Percentiles rank a stretch among this genome's conserved stretches.
These are phyloP conservation scores for Zosterops borbonicus DNA, from an alignment of 2,113 vertebrate genomes.

Conservation along the genomic window DNA sequence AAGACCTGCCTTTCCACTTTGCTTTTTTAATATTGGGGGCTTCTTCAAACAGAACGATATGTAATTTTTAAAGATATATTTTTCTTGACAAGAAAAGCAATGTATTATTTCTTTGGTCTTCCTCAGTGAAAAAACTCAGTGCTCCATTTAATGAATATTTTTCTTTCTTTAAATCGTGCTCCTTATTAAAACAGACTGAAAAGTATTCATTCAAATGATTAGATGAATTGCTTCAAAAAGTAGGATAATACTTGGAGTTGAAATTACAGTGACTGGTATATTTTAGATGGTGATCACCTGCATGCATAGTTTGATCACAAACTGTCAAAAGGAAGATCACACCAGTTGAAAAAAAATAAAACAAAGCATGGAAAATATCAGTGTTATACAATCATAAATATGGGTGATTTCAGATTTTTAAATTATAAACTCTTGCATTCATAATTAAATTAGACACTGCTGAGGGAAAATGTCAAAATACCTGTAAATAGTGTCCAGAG, in stretches of 20 bases:
- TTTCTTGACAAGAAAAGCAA: neutral
- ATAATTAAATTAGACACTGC: neutral
- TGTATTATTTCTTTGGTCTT: neutral
- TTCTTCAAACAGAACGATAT: neutral
- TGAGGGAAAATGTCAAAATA: neutral
- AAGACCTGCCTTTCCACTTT: neutral
- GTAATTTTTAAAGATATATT: too few species aligned
- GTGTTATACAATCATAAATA: neutral
- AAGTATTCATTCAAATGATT: neutral
- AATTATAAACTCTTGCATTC: neutral
- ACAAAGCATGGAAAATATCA: neutral
- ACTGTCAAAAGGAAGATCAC: neutral
- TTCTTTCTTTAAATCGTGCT: neutral
- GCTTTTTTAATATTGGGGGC: neutral
- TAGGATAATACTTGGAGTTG: neutral
- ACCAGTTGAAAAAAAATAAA: neutral
- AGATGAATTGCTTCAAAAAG: neutral
- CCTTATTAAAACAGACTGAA: neutral
- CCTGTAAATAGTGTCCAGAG: neutral
- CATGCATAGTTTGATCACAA: neutral
- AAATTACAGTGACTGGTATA: neutral
- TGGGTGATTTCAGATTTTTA: neutral
- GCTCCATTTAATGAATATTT: neutral
- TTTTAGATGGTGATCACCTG: neutral
- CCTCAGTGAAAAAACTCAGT: neutral